Conservation (phyloP, 2,113 vertebrate species). For the Lagopus leucura region DNA sequence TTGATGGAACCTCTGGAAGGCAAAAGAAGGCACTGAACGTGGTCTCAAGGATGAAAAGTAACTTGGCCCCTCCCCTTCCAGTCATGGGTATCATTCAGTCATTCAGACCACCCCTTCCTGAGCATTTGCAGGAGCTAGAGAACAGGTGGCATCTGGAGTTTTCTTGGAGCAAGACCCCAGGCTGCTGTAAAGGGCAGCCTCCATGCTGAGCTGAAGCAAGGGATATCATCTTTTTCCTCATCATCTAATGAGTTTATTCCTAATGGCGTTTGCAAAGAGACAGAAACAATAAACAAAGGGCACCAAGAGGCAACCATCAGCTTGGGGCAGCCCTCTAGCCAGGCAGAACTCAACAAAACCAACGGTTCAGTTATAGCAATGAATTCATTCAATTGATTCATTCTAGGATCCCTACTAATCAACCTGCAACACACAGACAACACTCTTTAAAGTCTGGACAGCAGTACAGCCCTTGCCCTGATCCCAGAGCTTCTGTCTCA, state of each 20-base stretch:
- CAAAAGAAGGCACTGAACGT: conserved; percentile 22
- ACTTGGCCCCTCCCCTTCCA: background rate
- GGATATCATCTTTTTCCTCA: background rate
- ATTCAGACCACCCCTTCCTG: background rate
- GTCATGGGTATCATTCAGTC: background rate
- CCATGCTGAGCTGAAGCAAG: background rate
- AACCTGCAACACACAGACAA: background rate
- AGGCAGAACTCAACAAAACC: background rate
- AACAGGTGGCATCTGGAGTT: background rate
- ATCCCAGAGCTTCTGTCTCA: conserved; percentile 53
- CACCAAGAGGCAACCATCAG: background rate
- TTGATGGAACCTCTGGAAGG: conserved; percentile 77
- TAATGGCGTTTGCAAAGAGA: background rate
- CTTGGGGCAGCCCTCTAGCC: background rate
- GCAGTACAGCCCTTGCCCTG: background rate
- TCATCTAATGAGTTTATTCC: background rate
- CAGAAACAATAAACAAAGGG: background rate
- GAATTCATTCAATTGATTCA: background rate
- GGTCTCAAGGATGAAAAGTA: background rate
- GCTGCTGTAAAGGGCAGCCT: background rate
- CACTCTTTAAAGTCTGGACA: background rate
- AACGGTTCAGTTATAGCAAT: background rate
- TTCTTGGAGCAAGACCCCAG: background rate
- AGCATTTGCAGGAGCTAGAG: background rate
- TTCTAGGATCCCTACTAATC: background rate